Conservation (phyloP, 2,888 invertebrate genomes). For the Pediacus dermestoides region DNA sequence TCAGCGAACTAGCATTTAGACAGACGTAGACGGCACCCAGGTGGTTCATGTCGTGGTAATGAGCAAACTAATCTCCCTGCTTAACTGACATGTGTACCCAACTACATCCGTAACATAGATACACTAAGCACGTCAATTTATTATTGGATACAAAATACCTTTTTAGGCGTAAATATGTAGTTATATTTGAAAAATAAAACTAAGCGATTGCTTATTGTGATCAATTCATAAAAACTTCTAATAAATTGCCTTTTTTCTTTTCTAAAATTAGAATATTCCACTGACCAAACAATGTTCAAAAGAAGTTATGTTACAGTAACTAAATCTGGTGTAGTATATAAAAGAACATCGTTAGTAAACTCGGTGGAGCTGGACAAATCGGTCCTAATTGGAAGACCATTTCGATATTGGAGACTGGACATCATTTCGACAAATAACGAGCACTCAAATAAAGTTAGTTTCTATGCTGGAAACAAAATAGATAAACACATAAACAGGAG, state of each 20-base stretch:
- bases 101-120: constrained; percentile 14
- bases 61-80: constrained; percentile 36
- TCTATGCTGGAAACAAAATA: too few species aligned
- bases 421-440: constrained; percentile 19
- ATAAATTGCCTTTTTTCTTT: too few species aligned
- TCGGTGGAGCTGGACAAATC: constrained; percentile 18
- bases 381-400: constrained; percentile 19
- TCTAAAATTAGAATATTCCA: too few species aligned
- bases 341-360: constrained; percentile 20
- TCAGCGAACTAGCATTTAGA: constrained; percentile 23
- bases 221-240: too few species aligned
- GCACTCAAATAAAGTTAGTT: constrained; percentile 10
- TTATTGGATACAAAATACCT: constrained; percentile 4
- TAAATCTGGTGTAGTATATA: too few species aligned
- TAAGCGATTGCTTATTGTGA: too few species aligned
- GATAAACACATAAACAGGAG: too few species aligned
- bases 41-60: constrained; percentile 42
- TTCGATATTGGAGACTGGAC: constrained; percentile 20
- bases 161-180: constrained; percentile 5
- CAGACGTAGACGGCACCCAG: constrained; percentile 34
- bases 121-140: constrained; percentile 6
- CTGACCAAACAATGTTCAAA: too few species aligned
- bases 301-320: too few species aligned
- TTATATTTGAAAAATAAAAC: too few species aligned
- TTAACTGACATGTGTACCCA: constrained; percentile 32